Evolutionary conservation across 2,113 vertebrate species (phyloP).

Genomic region (Raja brachyura): DNA sequence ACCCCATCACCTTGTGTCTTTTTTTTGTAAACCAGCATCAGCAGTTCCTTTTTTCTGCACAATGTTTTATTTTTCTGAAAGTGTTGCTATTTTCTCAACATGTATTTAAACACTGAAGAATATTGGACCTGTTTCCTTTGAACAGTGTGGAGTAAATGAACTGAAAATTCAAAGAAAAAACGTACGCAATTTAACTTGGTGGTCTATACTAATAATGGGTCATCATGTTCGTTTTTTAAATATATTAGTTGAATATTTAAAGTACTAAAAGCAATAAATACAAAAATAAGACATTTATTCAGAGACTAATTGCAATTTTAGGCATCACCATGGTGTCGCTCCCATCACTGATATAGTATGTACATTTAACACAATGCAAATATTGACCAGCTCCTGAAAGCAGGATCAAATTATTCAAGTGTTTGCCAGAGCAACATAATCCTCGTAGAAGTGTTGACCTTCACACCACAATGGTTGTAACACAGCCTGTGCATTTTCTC

Average conservation of each 20-base stretch:
- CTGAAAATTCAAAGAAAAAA: background rate
- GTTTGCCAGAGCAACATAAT: background rate
- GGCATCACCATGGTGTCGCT: conserved; percentile 53
- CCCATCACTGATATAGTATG: conserved; percentile 52
- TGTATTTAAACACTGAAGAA: background rate
- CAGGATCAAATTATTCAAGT: background rate
- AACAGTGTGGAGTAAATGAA: background rate
- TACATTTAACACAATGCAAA: conserved; percentile 73
- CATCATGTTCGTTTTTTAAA: conserved; percentile 47
- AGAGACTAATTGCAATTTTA: conserved; percentile 44
- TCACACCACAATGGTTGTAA: background rate
- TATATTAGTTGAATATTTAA: conserved; percentile 56
- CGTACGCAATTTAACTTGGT: background rate
- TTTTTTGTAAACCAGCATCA: too few species aligned
- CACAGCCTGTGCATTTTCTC: background rate
- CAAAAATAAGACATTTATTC: conserved; percentile 53
- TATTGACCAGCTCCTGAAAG: conserved; percentile 52
- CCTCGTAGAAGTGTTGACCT: background rate
- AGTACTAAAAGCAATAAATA: conserved; percentile 55
- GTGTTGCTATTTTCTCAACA: background rate
- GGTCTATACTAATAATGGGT: conserved; percentile 49
- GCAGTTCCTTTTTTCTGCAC: too few species aligned
- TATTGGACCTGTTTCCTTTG: background rate
- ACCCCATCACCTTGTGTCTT: too few species aligned
- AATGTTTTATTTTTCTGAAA: background rate